Base-by-base conservation (phyloP, 2,888 invertebrate genomes). In the Sclerodermus sp. region DNA sequence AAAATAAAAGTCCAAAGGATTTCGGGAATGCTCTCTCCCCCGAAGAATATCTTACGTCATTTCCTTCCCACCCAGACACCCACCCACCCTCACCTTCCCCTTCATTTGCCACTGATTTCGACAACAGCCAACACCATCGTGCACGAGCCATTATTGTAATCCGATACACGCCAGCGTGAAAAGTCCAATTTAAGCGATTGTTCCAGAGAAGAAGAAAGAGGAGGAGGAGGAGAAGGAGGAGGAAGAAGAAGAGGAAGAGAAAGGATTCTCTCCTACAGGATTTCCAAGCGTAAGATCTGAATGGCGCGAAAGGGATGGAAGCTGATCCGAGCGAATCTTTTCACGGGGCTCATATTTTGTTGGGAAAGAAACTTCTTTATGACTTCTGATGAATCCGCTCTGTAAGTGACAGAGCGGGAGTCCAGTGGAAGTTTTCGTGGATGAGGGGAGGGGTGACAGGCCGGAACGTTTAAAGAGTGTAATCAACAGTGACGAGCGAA, bases 1-100 rank as follows among this genome's bases (percentile, higher is more conserved):
- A 64, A 63, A 59, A 67, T 57, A 60, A 57, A 60, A 57, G 52
- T 61, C 53, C 39, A 42, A 44, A 49, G 51, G 42, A 51, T 57
- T 49, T 49, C 46, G 46, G 45, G 44, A 53, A 42, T 51, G 60
- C 50, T 53, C 53, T 53, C 57, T 55, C 63, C 60, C 14, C 30
- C 36, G 31, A n/a, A 40, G 12, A 38, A 17, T 38, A 32, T 37
- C 47, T 45, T 38, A 14, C 18, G 5, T 16, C 42, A 42, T 47
- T 42, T 13, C 36, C 53, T 39, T n/a, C n/a, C n/a, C n/a, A n/a
- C n/a, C n/a, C n/a, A n/a, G n/a, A n/a, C n/a, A n/a, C n/a, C n/a
- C n/a, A n/a, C n/a, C n/a, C n/a, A n/a, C 46, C 47, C 34, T 45
- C 40, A 29, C 43, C 40, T 29, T 48, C 34, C 45, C 47, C 43